Conservation (phyloP, 1,140 invertebrate genomes). For the Solenopsis invicta region DNA sequence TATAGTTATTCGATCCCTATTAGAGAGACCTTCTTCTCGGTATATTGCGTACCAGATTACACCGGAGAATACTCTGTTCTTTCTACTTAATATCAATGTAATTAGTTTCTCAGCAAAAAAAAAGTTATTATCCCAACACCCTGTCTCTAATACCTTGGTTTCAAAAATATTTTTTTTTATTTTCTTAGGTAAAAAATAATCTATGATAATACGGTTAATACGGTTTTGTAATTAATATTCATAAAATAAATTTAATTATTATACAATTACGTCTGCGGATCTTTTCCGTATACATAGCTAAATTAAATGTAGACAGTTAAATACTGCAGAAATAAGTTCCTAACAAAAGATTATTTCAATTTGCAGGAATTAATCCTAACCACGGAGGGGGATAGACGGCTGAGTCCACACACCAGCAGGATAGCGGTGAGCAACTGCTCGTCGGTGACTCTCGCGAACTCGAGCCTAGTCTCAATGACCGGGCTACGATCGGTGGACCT, state of each 20-base stretch:
- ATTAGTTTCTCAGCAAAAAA: not conserved
- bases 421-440: slow-evolving; percentile 87
- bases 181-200: slow-evolving; percentile 2
- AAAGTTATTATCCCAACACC: not conserved
- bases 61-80: not conserved
- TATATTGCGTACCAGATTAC: slow-evolving; percentile 27
- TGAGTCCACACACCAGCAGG: slow-evolving; percentile 87
- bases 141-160: not conserved
- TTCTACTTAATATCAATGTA: not conserved
- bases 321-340: not conserved
- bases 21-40: slow-evolving; percentile 34
- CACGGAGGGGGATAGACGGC: slow-evolving; percentile 87
- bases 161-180: not conserved
- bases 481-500: slow-evolving; percentile 86
- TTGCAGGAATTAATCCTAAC: slow-evolving; percentile 88
- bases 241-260: not conserved
- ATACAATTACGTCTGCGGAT: not conserved
- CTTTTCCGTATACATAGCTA: not conserved
- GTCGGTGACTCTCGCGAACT: slow-evolving; percentile 86
- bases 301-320: slow-evolving; percentile 13
- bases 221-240: not conserved
- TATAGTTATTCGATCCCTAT: slow-evolving; percentile 77
- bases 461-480: slow-evolving; percentile 85
- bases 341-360: slow-evolving; percentile 63
- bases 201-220: not conserved